Evolutionary conservation across 2,888 invertebrate species (phyloP).

Genomic region (Brassicogethes aeneus): DNA sequence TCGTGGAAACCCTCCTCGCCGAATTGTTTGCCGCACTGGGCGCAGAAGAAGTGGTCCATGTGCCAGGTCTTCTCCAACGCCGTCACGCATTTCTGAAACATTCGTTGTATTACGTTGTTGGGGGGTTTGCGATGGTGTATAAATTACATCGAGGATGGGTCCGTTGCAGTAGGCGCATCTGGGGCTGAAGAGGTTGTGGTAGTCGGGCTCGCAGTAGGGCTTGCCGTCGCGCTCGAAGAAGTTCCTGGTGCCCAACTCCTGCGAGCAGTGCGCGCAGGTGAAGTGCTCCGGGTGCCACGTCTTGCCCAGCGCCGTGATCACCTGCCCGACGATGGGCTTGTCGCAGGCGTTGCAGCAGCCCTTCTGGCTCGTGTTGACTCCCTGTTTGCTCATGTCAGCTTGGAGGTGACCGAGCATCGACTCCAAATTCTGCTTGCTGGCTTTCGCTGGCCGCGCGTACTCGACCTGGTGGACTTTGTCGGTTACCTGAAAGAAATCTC

Average conservation of each 20-base stretch:
- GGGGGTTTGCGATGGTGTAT: too few species aligned
- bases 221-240: slow-evolving; percentile 96
- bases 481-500: not conserved
- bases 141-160: slow-evolving; percentile 92
- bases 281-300: slow-evolving; percentile 99
- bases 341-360: slow-evolving; percentile 99
- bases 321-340: slow-evolving; percentile 98
- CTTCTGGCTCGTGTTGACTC: slow-evolving; percentile 97
- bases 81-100: slow-evolving; percentile 92
- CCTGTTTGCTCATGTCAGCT: slow-evolving; percentile 97
- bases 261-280: slow-evolving; percentile 93
- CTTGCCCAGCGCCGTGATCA: slow-evolving; percentile 93
- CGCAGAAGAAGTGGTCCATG: slow-evolving; percentile 98
- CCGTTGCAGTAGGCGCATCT: slow-evolving; percentile 98
- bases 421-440: slow-evolving; percentile 46
- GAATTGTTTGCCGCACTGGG: slow-evolving; percentile 93
- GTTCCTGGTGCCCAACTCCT: slow-evolving; percentile 93
- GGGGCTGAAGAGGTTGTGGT: slow-evolving; percentile 97
- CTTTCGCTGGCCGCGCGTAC: slow-evolving; percentile 59
- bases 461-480: slow-evolving; percentile 32
- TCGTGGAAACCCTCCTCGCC: slow-evolving; percentile 98
- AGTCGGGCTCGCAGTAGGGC: slow-evolving; percentile 97
- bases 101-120: too few species aligned
- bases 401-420: slow-evolving; percentile 89
- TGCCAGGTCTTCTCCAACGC: slow-evolving; percentile 98